Evolutionary conservation across 2,888 invertebrate genomes (phyloP).

Genomic region (Portevinia maculata): DNA sequence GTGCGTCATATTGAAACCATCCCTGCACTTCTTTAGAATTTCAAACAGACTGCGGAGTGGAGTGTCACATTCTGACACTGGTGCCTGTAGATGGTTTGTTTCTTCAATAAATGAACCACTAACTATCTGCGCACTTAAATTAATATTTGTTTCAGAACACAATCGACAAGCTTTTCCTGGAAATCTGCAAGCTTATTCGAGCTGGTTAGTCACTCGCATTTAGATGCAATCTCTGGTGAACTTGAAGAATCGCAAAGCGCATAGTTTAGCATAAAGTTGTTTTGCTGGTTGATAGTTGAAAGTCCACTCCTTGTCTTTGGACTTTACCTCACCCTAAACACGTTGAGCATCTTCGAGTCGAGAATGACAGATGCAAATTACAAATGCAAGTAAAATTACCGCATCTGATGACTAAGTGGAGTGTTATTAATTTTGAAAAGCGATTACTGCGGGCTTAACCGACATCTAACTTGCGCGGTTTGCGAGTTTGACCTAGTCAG

Average conservation of each 20-base stretch:
- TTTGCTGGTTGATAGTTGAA: conserved; percentile 37
- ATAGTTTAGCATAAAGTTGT: conserved; percentile 37
- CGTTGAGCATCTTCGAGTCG: background rate
- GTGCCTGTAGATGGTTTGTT: conserved; percentile 23
- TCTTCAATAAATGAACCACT: conserved; percentile 51
- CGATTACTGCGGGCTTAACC: conserved; percentile 47
- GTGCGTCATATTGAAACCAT: conserved; percentile 49
- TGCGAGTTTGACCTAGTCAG: conserved; percentile 57
- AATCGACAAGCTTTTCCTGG: conserved; percentile 45
- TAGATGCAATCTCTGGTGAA: conserved; percentile 44
- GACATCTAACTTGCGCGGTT: background rate
- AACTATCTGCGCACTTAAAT: conserved; percentile 29
- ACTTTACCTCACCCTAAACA: conserved; percentile 54
- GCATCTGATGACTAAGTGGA: conserved; percentile 55
- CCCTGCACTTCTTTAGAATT: conserved; percentile 52
- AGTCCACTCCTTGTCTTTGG: conserved; percentile 51
- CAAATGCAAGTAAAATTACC: conserved; percentile 52
- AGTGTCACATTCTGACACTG: background rate
- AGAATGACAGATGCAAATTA: conserved; percentile 23
- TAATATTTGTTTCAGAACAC: conserved; percentile 47
- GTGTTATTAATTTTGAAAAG: conserved; percentile 68
- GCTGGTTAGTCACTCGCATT: background rate
- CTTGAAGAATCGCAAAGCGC: conserved; percentile 57
- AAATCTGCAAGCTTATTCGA: background rate
- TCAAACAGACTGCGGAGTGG: conserved; percentile 14